Evolutionary conservation across 1,140 invertebrate species (phyloP).

Genomic region (Pseudomyrmex flavicornis): DNA sequence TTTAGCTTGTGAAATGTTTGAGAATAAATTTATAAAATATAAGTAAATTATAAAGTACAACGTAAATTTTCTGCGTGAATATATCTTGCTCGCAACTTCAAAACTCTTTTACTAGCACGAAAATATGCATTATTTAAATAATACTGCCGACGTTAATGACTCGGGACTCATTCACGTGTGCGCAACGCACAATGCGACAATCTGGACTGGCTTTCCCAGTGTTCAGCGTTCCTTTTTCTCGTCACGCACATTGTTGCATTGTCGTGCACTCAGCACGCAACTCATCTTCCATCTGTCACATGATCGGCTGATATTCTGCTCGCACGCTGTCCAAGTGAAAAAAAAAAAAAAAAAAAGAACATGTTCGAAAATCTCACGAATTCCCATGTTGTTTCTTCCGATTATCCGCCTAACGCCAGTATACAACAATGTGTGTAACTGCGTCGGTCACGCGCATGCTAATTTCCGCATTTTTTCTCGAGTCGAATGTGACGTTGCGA

Average conservation of each 20-base stretch:
- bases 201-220: constrained; percentile 1
- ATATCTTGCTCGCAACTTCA: too few species aligned
- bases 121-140: too few species aligned
- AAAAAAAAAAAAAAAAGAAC: background rate
- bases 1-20: too few species aligned
- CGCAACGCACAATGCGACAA: background rate
- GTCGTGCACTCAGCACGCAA: constrained; percentile 57
- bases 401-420: background rate
- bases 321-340: background rate
- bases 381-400: constrained; percentile 13
- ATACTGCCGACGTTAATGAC: too few species aligned
- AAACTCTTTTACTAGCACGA: too few species aligned
- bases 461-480: constrained; percentile 34
- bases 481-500: background rate
- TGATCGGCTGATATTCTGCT: constrained; percentile 60
- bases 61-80: too few species aligned
- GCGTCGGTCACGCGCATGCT: background rate
- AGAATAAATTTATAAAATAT: too few species aligned
- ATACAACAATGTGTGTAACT: constrained; percentile 21
- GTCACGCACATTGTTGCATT: constrained; percentile 57
- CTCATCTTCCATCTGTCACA: constrained; percentile 62
- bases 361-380: constrained; percentile 53
- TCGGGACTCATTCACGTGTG: background rate
- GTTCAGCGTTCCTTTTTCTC: background rate
- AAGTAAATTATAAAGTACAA: too few species aligned